Evolutionary conservation across 2,888 invertebrate species (phyloP), one percentile per base, ranked within the genome.

Genomic region (Lottia scabra): DNA sequence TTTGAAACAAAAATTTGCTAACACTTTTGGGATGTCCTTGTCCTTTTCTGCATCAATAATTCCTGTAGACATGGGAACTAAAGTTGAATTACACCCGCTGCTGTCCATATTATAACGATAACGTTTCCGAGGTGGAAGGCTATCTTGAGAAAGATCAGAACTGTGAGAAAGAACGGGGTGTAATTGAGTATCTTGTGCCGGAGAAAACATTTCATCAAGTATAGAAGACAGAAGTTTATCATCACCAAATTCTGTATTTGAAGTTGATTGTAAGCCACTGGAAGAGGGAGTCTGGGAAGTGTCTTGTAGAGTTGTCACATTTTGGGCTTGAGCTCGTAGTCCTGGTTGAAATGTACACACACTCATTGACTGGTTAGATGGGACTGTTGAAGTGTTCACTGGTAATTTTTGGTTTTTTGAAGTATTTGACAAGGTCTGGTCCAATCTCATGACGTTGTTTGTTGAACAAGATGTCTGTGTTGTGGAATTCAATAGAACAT

Each of bases 81-180:
- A 56, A 13, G 12, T 23, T 6, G 19, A 19, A 56, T 56, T 23
- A 23, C 23, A 19, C 23, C 19, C 23, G 2, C 19, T 23, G 2
- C 23, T 19, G 23, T 19, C 19, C 56, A 56, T 56, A 15, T n/a
- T n/a, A n/a, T 56, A 56, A 23, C 23, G 19, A 19, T 56, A 56
- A 23, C 83, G 82, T 70, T 84, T 84, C 66, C 83, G 78, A 10
- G 81, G 82, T 6, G 84, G 83, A 10, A 84, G 76, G 75, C 64
- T 78, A 73, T 56, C 56, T 56, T 56, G 56, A 12, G 56, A 56
- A 56, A 56, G 56, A 56, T 56, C 56, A 10, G 56, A 23, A 23
- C 19, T 56, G 8, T 23, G 56, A 23, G 56, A 56, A 56, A 56
- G 56, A 56, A 19, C 23, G 19, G 56, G 56, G 19, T 56, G 19